Evolutionary conservation across 2,888 invertebrate species (phyloP), one percentile per base, ranked within the genome.

Genomic region (Gymnosoma rotundatum): DNA sequence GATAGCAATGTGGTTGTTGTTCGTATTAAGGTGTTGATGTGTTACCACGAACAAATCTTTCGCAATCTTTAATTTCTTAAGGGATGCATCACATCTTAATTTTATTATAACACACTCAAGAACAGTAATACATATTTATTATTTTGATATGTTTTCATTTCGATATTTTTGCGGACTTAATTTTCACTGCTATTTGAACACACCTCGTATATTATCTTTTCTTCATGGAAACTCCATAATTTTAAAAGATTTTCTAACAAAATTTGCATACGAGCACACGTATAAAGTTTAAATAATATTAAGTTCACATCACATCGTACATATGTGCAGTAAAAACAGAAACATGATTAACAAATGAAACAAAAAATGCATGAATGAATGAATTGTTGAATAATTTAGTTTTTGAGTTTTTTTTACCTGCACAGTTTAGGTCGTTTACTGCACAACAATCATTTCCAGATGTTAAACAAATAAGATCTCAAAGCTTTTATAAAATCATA

Each of bases 401-500:
- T 80, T 80, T 45, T 54, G 48, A 45, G 74, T 38, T 50, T 66
- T 61, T 80, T 63, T 80, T 74, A 63, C 20, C 21, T 50, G 54
- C 32, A 60, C 42, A 58, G 16, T 18, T 18, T 67, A 18, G 69
- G 21, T 20, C 38, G 58, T 38, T 64, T 10, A 25, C 58, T 48
- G 54, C 42, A 60, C 50, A 78, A 83, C 50, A 73, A 83, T 74
- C 83, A 63, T 78, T 70, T 32, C 73, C 83, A 83, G 83, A 83
- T 83, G 83, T 78, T 83, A 69, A 83, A 74, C 83, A 83, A 83
- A 83, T 83, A 78, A 78, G 78, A 83, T 73, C 78, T 83, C 56
- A 67, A 63, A 48, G 54, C 38, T 56, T 56, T 42, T 42, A 42
- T 42, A 21, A 67, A 73, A 63, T 58, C 50, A 58, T 70, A 64